Evolutionary conservation across 1,140 invertebrate genomes (phyloP), one percentile per base, ranked within the genome.

Genomic region (Dendrolimus kikuchii): DNA sequence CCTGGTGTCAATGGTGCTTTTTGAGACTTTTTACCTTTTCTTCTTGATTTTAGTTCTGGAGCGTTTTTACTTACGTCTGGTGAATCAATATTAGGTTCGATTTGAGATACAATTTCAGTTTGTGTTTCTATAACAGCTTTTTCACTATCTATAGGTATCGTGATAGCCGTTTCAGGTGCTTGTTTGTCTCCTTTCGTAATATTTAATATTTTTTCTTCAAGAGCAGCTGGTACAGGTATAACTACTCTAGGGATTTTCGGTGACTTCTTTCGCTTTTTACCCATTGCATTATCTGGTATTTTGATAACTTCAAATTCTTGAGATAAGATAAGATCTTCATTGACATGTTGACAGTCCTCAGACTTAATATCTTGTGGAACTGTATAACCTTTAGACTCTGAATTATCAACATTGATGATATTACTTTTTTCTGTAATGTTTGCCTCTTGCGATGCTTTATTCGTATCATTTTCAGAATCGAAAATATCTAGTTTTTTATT

Each of bases 261-360:
- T 40, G 53, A 57, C 37, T 69, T 66, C 38, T 57, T 61, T 23
- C 53, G 49, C 38, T 66, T 69, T 50, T 67, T 64, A 38, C 58
- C 48, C 38, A 43, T 58, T n/a, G 36, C 52, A 47, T 39, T 51
- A 42, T 59, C 51, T 4, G 57, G 44, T 40, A 55, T 43, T n/a
- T 40, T 50, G 6, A 55, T 51, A 7, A 44, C 9, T 42, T 59
- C 46, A n/a, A 38, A 47, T 43, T 58, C 43, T 39, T 51, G 39
- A 40, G 40, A n/a, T 40, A 39, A 40, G 40, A 8, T 43, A 43
- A 43, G 42, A 43, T 23, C 1, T 23, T 23, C 23, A 23, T 23
- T 3, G 23, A 23, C 23, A 23, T 23, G 23, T 23, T 23, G 23
- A 23, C 23, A 23, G 23, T 23, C 23, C 23, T 23, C 1, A 23